Base-by-base conservation (phyloP, 2,113 vertebrate genomes). In the Progne subis region DNA sequence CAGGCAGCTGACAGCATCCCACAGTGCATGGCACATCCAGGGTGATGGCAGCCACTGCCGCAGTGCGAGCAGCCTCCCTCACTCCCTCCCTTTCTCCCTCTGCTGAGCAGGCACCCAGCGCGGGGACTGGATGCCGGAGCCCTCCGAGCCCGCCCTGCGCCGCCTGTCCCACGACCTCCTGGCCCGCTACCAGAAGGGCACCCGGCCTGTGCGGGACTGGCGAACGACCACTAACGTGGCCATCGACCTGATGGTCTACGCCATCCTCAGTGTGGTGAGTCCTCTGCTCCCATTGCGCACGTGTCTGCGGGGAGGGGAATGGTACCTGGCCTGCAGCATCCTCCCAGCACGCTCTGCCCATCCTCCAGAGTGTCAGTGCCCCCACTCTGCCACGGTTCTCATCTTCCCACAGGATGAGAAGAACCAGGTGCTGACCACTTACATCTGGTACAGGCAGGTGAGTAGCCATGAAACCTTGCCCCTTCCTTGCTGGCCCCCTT, bases 381-480 rank as follows among this genome's bases (percentile, higher is more conserved):
- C 6, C 29, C 0, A 1, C 2, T 24, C 49, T 11, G 8, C 60
- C 55, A 17, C 28, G 0, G 0, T 37, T 41, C 20, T 77, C 49
- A 44, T 91, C 43, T 76, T 88, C 90, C 81, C 29, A 32, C 97
- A 99, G 99, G 99, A 99, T 82, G 99, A 99, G 96, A 99, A 99
- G 97, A 99, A 99, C 93, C 99, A 99, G 93, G 99, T 99, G 37
- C 95, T 99, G 94, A 99, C 99, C 65, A 99, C 99, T 5, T 99
- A 99, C 32, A 98, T 99, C 85, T 99, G 99, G 99, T 99, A 99
- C 97, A 98, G 99, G 90, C 99, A 99, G 98, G 99, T 99, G 93
- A 98, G 97, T 46, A 5, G 20, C 12, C 3, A 2, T 4, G 10
- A 14, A 13, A 11, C 11, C 39, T 50, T 0, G 0, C 6, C 13